Evolutionary conservation across 2,888 invertebrate species (phyloP), one percentile per base, ranked within the genome.

Genomic region (Epinotia bilunana): DNA sequence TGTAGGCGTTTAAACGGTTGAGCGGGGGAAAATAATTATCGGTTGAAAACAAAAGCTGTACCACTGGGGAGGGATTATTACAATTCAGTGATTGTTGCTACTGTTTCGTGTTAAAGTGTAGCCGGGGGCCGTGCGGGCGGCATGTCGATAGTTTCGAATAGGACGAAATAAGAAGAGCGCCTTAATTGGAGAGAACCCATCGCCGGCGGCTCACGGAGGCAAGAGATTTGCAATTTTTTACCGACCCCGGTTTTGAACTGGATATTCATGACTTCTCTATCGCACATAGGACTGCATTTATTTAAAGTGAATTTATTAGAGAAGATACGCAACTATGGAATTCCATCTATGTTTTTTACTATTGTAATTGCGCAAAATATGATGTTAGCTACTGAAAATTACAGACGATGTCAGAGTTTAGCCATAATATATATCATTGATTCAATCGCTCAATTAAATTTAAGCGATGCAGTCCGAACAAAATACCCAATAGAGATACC

Each of bases 131-230:
- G 82, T 83, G 83, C 85, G 83, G 20, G 60, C 57, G 68, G 78
- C 75, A 78, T 77, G 75, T 78, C 79, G 82, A 82, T 82, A 83
- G 80, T 87, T 89, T 89, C 87, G 89, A 91, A 91, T 91, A 89
- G 89, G 87, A 87, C 86, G 86, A 87, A 88, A 90, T 90, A 89
- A 90, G 88, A 87, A 77, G 87, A 88, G 87, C 84, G 84, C 89
- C 89, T 88, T 91, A 90, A 91, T 91, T 91, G 89, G 87, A 90
- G 86, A 83, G 87, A 88, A 87, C 85, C 86, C 85, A 77, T 75
- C 81, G 90, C 91, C 85, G 79, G 83, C 78, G 89, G 90, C 88
- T 73, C 78, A 82, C 80, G 79, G 80, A 79, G 80, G 80, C 81
- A 78, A 76, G 78, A 72, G 71, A 77, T 78, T 77, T 74, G 76